Percentiles rank a stretch among this genome's conserved stretches.
Conservation (phyloP, 2,113 vertebrate species). For the Leptodactylus fuscus region DNA sequence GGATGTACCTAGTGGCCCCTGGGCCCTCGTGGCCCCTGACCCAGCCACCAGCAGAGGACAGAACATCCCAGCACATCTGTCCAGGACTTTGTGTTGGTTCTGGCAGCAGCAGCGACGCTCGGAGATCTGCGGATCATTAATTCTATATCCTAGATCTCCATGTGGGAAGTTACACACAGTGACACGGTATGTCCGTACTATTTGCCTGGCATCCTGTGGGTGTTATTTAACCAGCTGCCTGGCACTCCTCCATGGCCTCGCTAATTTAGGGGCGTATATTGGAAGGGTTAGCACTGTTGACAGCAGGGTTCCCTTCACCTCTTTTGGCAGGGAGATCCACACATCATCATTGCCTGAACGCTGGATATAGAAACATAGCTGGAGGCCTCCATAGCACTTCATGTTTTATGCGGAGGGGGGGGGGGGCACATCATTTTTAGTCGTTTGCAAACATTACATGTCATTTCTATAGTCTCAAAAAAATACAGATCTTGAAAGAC, state of each 20-base stretch:
- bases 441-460: too few relatives aligned
- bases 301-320: conserved; percentile 8
- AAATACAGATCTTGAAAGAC: too few relatives aligned
- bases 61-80: not conserved
- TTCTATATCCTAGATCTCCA: not conserved
- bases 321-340: not conserved
- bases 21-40: too few relatives aligned
- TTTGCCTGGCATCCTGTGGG: not conserved
- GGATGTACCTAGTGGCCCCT: too few relatives aligned
- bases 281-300: conserved; percentile 13
- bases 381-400: too few relatives aligned
- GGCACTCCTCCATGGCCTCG: not conserved
- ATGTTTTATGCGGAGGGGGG: too few relatives aligned
- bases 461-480: too few relatives aligned
- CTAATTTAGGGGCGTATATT: not conserved
- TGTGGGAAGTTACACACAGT: not conserved
- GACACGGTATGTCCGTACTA: not conserved
- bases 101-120: not conserved
- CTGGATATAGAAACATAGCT: too few relatives aligned
- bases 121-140: not conserved
- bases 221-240: conserved; percentile 40
- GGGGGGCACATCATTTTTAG: too few relatives aligned
- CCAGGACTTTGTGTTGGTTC: not conserved
- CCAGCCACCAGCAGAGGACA: too few relatives aligned
- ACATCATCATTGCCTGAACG: too few relatives aligned